These are phyloP conservation scores for Eupeodes luniger DNA, from an alignment of 2,888 invertebrate genomes.

Conservation along the genomic window DNA sequence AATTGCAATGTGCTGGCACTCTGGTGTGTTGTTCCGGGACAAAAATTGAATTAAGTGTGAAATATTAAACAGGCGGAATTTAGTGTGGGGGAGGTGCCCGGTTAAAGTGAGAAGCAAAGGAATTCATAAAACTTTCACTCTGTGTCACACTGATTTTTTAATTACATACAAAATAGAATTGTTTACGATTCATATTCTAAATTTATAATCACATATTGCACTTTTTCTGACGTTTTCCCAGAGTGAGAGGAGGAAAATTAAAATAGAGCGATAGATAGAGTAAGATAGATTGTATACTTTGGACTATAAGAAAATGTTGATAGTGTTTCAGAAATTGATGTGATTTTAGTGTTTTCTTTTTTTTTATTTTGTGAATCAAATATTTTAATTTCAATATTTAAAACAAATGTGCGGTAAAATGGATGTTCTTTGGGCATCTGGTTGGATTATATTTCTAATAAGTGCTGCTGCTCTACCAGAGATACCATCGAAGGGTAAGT, in stretches of 20 bases:
- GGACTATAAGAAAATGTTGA: conserved; percentile 5
- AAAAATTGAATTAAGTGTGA: conserved; percentile 75
- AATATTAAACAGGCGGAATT: conserved; percentile 65
- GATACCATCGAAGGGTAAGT: conserved; percentile 83
- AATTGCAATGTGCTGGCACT: conserved; percentile 63
- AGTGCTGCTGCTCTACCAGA: conserved; percentile 80
- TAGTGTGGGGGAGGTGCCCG: conserved; percentile 4
- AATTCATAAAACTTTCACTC: not conserved
- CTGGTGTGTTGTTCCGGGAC: conserved; percentile 55
- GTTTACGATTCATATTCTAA: not conserved
- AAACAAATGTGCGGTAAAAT: conserved; percentile 68
- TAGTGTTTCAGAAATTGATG: not conserved
- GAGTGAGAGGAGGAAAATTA: no score
- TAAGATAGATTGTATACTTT: conserved; percentile 2
- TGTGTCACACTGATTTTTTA: conserved; percentile 52
- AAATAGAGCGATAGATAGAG: not conserved
- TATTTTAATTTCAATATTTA: not conserved
- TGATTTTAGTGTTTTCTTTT: conserved; percentile 8
- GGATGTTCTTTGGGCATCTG: conserved; percentile 77
- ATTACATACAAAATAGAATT: conserved; percentile 38
- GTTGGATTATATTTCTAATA: conserved; percentile 80
- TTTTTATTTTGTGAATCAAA: not conserved
- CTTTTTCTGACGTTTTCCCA: no score
- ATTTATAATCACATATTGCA: no score
- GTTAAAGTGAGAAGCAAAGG: conserved; percentile 4